Evolutionary conservation across 1,140 invertebrate species (phyloP), one percentile per base, ranked within the genome.

Genomic region (Bombus terrestris): DNA sequence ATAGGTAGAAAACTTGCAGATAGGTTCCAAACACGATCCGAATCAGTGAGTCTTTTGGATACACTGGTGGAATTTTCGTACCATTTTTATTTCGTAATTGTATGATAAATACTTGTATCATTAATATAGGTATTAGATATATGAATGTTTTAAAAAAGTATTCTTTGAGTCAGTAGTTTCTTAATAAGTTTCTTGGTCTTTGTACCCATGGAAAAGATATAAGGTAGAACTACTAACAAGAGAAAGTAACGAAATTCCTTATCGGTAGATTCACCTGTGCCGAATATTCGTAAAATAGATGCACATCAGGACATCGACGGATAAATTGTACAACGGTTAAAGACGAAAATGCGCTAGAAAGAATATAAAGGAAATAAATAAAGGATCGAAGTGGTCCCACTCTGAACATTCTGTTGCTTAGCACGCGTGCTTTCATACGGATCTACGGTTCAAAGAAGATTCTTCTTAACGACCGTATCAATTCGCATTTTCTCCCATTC

Each of bases 401-500:
- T 59, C 59, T 72, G 25, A 79, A 43, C 41, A 43, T 47, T n/a
- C 69, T 86, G 79, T 59, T 79, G 74, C 81, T 88, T 74, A 81
- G 76, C 83, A 68, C 66, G 62, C 73, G 86, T 78, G 84, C 73
- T 71, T 83, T 81, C 59, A 81, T 57, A 71, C 71, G 83, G 83
- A 78, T 81, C 83, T 73, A 73, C 35, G 77, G 47, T 78, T 91
- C 83, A 89, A 92, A 92, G 89, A 86, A 86, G 83, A 81, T 86
- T 90, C 88, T 87, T 91, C 90, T 92, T 91, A 92, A 92, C 89
- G 92, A 92, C 91, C 89, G 90, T 92, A 92, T 93, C 92, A 92
- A 92, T 93, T 93, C 91, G 90, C 86, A 93, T 93, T 92, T 92
- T 91, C 90, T 91, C 75, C 92, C 78, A 93, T 93, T 92, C 88